Percentiles rank a stretch among this genome's conserved stretches.
Evolutionary conservation across 2,888 invertebrate species (phyloP).

Genomic region (Agonopterix alstromeriana): DNA sequence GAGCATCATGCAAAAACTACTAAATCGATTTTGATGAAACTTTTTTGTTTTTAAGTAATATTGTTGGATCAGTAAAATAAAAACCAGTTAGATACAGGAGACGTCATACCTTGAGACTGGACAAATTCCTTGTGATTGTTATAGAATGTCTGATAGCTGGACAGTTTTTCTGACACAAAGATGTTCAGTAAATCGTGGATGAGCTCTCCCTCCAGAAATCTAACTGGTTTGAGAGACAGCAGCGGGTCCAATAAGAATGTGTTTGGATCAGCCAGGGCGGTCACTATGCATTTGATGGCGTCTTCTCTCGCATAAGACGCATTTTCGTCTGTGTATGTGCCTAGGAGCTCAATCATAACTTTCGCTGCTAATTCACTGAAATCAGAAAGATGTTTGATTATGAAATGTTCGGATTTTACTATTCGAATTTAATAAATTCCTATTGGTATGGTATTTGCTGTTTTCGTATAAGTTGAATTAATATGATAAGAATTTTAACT

Average conservation of each 20-base stretch:
- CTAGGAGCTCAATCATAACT: conserved; percentile 97
- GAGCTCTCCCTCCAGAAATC: conserved; percentile 95
- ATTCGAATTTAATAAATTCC: background rate
- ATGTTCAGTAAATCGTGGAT: conserved; percentile 96
- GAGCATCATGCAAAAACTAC: no score
- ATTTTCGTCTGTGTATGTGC: conserved; percentile 98
- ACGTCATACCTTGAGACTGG: conserved; percentile 75
- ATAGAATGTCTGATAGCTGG: conserved; percentile 95
- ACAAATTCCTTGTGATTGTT: conserved; percentile 95
- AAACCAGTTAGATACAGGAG: no score
- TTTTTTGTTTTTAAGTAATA: no score
- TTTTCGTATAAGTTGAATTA: no score
- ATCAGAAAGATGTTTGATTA: conserved; percentile 5
- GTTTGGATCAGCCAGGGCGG: conserved; percentile 96
- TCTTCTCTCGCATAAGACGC: conserved; percentile 98
- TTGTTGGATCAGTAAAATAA: no score
- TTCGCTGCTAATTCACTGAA: conserved; percentile 92
- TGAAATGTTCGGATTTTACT: background rate
- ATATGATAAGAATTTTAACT: no score
- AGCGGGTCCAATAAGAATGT: conserved; percentile 97
- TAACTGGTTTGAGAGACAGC: conserved; percentile 94
- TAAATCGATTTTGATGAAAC: no score
- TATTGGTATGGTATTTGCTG: no score
- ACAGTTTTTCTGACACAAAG: conserved; percentile 95
- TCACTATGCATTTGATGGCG: conserved; percentile 96